Evolutionary conservation across 1,140 invertebrate species (phyloP), one percentile per base, ranked within the genome.

Genomic region (Portunus trituberculatus): DNA sequence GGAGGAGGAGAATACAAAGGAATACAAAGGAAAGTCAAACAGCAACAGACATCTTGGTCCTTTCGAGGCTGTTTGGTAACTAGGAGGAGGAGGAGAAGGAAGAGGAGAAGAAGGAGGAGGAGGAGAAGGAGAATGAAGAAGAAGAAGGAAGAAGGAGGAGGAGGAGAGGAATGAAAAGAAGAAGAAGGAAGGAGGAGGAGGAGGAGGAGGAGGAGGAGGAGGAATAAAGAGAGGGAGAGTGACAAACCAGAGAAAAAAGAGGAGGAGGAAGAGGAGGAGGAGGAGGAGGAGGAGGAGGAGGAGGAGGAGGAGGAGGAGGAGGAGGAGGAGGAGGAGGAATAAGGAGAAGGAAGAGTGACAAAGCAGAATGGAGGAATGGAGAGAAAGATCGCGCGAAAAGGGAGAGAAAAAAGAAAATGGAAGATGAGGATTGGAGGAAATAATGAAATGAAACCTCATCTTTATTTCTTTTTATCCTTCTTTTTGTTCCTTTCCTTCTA

Each of bases 281-380:
- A n/a, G n/a, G n/a, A 48, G 12, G 16, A 16, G 52, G 76, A 46
- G 16, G 59, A 67, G 29, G n/a, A 32, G 46, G 12, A 88, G 0
- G 20, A 25, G 2, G 0, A 86, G 2, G 83, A n/a, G n/a, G 25
- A 25, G 25, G n/a, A 25, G 25, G 25, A 32, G 83, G 8, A 32
- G 25, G n/a, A 32, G 67, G 28, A 76, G 59, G 59, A 14, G n/a
- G 90, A 8, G 48, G 90, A 39, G 48, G 20, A 16, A 46, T 16
- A 91, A 28, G 90, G 90, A 83, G 20, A 7, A 83, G 76, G 76
- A 29, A 83, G 29, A 83, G 76, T n/a, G 76, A 83, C 25, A 83
- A 83, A 83, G 1, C 76, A n/a, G 25, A 7, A 29, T 28, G 84
- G 84, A 39, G 16, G 84, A 39, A 20, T 16, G 16, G 84, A 39